Conservation (phyloP, 2,113 vertebrate genomes). For the Polypterus bichir region DNA sequence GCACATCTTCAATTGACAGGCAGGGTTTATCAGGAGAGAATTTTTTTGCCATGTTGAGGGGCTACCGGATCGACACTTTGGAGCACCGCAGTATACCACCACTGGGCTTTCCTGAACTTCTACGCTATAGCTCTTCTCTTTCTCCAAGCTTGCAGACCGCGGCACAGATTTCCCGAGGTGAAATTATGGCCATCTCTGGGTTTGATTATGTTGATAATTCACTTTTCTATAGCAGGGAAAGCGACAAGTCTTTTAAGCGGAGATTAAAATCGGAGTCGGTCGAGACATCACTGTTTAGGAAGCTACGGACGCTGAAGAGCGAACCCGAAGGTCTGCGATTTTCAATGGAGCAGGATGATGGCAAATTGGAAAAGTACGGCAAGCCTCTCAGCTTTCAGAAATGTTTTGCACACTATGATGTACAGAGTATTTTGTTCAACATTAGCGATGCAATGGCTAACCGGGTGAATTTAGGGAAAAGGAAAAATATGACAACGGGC, state of each 20-base stretch:
- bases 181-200: conserved; percentile 77
- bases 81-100: conserved; percentile 65
- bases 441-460: conserved; percentile 84
- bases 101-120: conserved; percentile 67
- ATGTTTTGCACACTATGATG: conserved; percentile 92
- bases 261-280: conserved; percentile 74
- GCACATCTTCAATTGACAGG: conserved; percentile 89
- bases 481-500: conserved; percentile 89
- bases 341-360: conserved; percentile 63
- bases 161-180: conserved; percentile 78
- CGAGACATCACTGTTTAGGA: conserved; percentile 81
- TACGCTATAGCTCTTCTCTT: conserved; percentile 63
- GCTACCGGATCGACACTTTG: conserved; percentile 65
- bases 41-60: conserved; percentile 79
- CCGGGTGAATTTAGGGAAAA: conserved; percentile 65
- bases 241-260: conserved; percentile 76
- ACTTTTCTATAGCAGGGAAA: conserved; percentile 64
- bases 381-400: conserved; percentile 75
- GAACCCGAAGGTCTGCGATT: conserved; percentile 76
- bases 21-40: conserved; percentile 77
- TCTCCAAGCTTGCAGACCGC: conserved; percentile 87
- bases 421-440: conserved; percentile 91
- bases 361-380: conserved; percentile 48
- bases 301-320: conserved; percentile 75
- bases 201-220: conserved; percentile 74